Conservation (phyloP, 2,113 vertebrate genomes). For the Tretioscincus oriximinensis region DNA sequence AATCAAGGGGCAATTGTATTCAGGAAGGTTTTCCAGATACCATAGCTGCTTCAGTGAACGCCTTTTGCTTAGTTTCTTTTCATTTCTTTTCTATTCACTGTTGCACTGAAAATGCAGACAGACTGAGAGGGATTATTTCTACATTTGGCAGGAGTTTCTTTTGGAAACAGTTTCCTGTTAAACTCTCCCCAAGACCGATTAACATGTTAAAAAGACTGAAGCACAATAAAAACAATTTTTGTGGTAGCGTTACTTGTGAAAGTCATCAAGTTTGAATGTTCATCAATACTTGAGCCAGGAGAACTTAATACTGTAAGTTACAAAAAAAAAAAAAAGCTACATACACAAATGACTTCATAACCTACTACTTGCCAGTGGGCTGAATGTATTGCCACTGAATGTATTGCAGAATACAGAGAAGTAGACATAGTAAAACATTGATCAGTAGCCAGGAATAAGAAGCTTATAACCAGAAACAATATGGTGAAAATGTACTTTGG, state of each 20-base stretch:
- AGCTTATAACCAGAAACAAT: not conserved
- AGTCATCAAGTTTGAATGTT: rapidly evolving
- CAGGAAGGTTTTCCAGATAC: not conserved
- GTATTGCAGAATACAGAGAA: constrained; percentile 22
- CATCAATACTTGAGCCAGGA: not conserved
- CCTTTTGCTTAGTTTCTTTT: no score
- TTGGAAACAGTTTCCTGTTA: not conserved
- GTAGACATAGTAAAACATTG: not conserved
- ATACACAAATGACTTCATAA: not conserved
- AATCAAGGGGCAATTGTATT: not conserved
- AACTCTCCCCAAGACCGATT: not conserved
- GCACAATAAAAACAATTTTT: not conserved
- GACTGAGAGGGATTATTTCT: rapidly evolving
- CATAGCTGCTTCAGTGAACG: not conserved
- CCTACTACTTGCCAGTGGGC: constrained; percentile 43
- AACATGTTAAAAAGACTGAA: rapidly evolving
- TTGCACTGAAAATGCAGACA: not conserved
- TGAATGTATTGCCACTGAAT: constrained; percentile 16
- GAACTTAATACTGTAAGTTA: not conserved
- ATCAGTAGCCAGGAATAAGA: constrained; percentile 44
- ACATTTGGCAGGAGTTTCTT: not conserved
- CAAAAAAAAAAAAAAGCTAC: not conserved
- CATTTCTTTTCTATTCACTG: not conserved
- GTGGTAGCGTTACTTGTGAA: not conserved
- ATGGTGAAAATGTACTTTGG: not conserved